These are phyloP conservation scores for Lysandra bellargus DNA, from an alignment of 2,888 invertebrate genomes.

Conservation along the genomic window DNA sequence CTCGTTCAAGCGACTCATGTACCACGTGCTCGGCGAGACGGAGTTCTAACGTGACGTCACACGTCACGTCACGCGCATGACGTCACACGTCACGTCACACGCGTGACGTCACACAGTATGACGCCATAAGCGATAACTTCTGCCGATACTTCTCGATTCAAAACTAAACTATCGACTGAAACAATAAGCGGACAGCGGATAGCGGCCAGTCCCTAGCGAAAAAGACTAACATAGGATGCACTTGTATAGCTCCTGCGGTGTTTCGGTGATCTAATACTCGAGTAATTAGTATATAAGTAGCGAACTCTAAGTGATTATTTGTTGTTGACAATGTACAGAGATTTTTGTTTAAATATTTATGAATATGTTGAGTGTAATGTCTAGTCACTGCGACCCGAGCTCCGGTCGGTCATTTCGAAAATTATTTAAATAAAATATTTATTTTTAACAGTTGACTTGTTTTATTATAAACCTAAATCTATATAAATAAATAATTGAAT, in stretches of 20 bases:
- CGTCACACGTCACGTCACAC: background rate
- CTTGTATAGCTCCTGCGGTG: conserved; percentile 68
- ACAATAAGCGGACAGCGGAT: background rate
- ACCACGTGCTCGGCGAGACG: conserved; percentile 91
- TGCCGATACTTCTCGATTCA: background rate
- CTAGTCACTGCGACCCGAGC: conserved; percentile 77
- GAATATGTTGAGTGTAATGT: conserved; percentile 78
- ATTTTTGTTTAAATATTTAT: conserved; percentile 68
- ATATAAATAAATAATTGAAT: background rate
- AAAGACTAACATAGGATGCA: conserved; percentile 76
- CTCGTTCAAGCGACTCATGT: conserved; percentile 95
- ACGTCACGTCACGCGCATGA: background rate
- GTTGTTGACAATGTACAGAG: conserved; percentile 77
- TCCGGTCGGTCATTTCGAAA: conserved; percentile 71
- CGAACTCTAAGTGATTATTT: conserved; percentile 64
- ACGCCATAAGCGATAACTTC: background rate
- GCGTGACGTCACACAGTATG: background rate
- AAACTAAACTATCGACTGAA: conserved; percentile 5
- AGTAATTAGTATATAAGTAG: conserved; percentile 80
- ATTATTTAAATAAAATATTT: conserved; percentile 73
- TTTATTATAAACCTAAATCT: conserved; percentile 47
- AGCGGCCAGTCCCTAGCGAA: conserved; percentile 54
- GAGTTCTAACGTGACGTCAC: conserved; percentile 69
- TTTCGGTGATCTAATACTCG: conserved; percentile 80
- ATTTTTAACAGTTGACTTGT: conserved; percentile 69